Percentiles rank a stretch among this genome's conserved stretches.
Conservation (phyloP, 2,888 invertebrate species). For the Tanaodytes sp. region DNA sequence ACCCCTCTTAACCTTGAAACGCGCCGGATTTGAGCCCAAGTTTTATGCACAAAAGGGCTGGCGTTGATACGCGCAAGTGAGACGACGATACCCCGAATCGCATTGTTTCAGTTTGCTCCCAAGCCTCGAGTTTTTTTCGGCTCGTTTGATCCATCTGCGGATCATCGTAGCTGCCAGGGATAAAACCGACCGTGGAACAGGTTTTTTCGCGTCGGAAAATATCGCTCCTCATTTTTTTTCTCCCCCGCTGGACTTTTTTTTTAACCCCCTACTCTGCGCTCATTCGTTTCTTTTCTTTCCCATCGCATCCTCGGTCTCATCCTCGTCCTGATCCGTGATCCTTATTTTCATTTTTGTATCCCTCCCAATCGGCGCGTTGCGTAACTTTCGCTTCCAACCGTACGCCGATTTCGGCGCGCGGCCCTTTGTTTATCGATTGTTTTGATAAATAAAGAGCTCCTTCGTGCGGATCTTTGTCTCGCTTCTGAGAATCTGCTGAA, state of each 20-base stretch:
- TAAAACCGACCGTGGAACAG: conserved; percentile 49
- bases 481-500: conserved; percentile 11
- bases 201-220: conserved; percentile 48
- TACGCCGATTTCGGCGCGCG: conserved; percentile 31
- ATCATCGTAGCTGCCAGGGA: conserved; percentile 50
- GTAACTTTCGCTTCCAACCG: conserved; percentile 32
- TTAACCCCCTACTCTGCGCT: not conserved
- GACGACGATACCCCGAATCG: conserved; percentile 22
- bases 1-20: conserved; percentile 46
- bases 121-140: conserved; percentile 48
- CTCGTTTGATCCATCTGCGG: conserved; percentile 55
- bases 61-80: conserved; percentile 28
- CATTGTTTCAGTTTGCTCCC: conserved; percentile 43
- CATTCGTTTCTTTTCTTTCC: not conserved
- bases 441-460: conserved; percentile 28
- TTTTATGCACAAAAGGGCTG: conserved; percentile 10
- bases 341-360: too few species aligned
- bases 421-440: conserved; percentile 37
- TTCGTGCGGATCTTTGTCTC: conserved; percentile 5
- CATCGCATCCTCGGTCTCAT: not conserved
- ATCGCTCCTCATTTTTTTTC: conserved; percentile 45
- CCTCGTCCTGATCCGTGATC: too few species aligned
- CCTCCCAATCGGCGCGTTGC: conserved; percentile 15
- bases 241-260: conserved; percentile 31
- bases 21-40: conserved; percentile 35